Base-by-base conservation (phyloP, 1,140 invertebrate species). In the Euborellia annulipes region DNA sequence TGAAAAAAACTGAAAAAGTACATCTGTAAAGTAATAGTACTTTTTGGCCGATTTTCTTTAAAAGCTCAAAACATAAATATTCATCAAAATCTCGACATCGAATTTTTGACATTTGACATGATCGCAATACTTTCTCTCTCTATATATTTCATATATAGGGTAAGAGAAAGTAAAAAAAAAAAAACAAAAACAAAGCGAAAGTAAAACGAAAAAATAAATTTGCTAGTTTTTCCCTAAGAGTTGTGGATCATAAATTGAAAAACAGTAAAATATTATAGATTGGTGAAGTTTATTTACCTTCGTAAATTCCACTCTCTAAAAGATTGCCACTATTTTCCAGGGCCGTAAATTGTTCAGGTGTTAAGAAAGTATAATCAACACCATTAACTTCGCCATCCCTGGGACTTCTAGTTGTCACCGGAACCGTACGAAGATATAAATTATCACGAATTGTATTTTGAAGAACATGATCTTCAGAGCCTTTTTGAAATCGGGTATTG, bases 361-460 rank as follows among this genome's bases (percentile, higher is more conserved):
- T 63, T 9, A 79, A 59, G 58, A 79, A 79, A 18, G 68, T 76
- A 55, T 79, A 79, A 58, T 79, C 77, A 14, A 77, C 69, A 16
- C 75, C 76, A 60, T 76, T 73, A 16, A 73, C 64, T 62, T 79
- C 77, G 36, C 71, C 73, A 16, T 68, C 64, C 50, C 73, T 60
- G n/a, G 71, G 70, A 32, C 58, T 50, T 42, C 76, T 52, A 2
- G 76, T 79, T 8, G 76, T 79, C 52, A 75, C 75, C 65, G 78
- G 78, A 13, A 81, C 77, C 18, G 78, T 81, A 45, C 77, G 62
- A 49, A 75, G 61, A 58, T 81, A 81, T 18, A 81, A 58, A 58
- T 81, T 81, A 54, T 81, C 76, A 46, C 78, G 58, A 45, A 81
- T 79, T 2, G 72, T 75, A 50, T 75, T 75, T 55, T 81, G 78